A percentile compares a stretch with the other conserved stretches of the same genome.
phyloP scores from a whole-genome alignment of 1,140 invertebrate genomes.

The Propsilocerus akamusi region DNA sequence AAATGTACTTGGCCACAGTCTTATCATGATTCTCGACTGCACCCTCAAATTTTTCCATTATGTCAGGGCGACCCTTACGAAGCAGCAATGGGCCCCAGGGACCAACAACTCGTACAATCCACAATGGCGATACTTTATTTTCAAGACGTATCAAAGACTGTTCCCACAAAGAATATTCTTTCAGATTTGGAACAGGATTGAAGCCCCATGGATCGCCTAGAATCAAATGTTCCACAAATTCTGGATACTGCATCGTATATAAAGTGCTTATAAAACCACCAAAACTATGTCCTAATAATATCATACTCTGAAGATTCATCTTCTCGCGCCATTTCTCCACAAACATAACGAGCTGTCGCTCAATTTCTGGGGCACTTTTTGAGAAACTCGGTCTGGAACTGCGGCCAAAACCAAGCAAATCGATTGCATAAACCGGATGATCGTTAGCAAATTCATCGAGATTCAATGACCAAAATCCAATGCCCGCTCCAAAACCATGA shows the following conservation, averaged over 20 bases:
- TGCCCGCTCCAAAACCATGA: constrained; percentile 68
- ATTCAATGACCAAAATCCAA: constrained; percentile 67
- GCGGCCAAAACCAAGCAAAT: constrained; percentile 68
- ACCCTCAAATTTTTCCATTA: neutral
- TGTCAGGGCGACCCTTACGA: neutral
- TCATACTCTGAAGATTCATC: constrained; percentile 59
- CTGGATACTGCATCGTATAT: constrained; percentile 53
- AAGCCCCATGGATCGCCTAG: constrained; percentile 80
- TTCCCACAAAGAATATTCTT: constrained; percentile 38
- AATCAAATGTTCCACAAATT: constrained; percentile 58
- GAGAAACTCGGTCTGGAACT: constrained; percentile 61
- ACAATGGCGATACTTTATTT: constrained; percentile 67
- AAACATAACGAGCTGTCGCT: constrained; percentile 54
- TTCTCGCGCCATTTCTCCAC: constrained; percentile 69
- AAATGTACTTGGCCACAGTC: neutral
- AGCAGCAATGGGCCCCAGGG: constrained; percentile 33
- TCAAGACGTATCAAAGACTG: constrained; percentile 39
- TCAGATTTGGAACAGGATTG: constrained; percentile 33
- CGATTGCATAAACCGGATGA: constrained; percentile 66
- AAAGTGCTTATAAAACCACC: constrained; percentile 65
- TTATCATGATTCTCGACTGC: neutral
- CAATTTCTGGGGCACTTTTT: constrained; percentile 43
- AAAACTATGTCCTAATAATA: constrained; percentile 70
- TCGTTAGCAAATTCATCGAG: constrained; percentile 46
- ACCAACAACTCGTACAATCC: constrained; percentile 52